Evolutionary conservation across 2,888 invertebrate genomes (phyloP).

Genomic region (Pammene aurita): DNA sequence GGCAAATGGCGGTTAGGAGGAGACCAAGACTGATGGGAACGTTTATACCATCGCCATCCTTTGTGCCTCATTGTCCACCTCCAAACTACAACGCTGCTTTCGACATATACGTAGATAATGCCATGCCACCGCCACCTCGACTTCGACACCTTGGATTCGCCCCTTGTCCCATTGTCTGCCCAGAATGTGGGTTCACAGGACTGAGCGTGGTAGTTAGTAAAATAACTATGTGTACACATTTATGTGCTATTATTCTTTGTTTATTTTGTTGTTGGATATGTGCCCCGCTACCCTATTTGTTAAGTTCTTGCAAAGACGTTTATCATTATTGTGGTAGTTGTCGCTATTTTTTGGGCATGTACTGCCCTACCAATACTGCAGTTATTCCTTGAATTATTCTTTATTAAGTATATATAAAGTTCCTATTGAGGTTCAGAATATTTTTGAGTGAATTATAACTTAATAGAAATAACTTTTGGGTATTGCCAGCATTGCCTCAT

Average conservation of each 20-base stretch:
- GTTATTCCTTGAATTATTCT: conserved; percentile 37
- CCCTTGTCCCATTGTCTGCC: conserved; percentile 67
- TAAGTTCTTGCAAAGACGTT: conserved; percentile 76
- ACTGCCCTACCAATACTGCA: conserved; percentile 73
- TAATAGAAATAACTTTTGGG: not conserved
- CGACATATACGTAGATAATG: conserved; percentile 71
- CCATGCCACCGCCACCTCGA: conserved; percentile 59
- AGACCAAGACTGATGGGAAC: conserved; percentile 74
- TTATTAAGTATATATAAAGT: not conserved
- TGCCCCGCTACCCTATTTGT: conserved; percentile 71
- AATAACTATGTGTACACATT: conserved; percentile 72
- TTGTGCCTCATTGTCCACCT: conserved; percentile 71
- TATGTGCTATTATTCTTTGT: conserved; percentile 69
- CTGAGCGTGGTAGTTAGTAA: conserved; percentile 64
- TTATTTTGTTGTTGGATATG: conserved; percentile 77
- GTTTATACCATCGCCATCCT: conserved; percentile 75
- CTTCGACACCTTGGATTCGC: conserved; percentile 67
- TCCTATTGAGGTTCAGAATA: not conserved
- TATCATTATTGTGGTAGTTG: conserved; percentile 77
- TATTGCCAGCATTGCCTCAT: not conserved
- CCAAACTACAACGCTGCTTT: conserved; percentile 75
- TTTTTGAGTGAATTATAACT: not conserved
- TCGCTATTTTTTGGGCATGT: conserved; percentile 70
- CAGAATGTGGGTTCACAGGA: conserved; percentile 71
- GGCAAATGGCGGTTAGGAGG: conserved; percentile 67